Evolutionary conservation across 1,140 invertebrate species (phyloP).

Genomic region (Bombus waltoni): DNA sequence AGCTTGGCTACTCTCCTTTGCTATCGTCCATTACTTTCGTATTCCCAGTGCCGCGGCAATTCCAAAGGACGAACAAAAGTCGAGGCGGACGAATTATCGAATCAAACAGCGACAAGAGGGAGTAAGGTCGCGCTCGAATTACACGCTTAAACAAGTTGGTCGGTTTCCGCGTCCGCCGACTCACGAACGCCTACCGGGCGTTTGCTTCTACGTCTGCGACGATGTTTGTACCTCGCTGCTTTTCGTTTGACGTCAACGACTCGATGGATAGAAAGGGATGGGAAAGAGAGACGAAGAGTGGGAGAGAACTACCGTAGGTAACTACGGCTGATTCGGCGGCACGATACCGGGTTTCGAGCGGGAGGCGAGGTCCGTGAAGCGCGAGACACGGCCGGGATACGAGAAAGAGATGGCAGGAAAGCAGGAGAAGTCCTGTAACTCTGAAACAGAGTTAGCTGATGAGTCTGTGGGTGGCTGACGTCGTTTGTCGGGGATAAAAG

Average conservation of each 20-base stretch:
- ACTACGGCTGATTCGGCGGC: constrained; percentile 79
- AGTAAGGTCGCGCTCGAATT: constrained; percentile 42
- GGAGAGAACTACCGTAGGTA: constrained; percentile 72
- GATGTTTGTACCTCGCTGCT: constrained; percentile 76
- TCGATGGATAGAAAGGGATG: constrained; percentile 32
- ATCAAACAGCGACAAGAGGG: constrained; percentile 7
- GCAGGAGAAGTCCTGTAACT: constrained; percentile 74
- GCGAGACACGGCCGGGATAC: constrained; percentile 46
- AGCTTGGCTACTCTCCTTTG: no score
- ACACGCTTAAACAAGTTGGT: constrained; percentile 61
- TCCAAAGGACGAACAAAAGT: background rate
- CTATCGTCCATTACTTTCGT: no score
- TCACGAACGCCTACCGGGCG: constrained; percentile 17
- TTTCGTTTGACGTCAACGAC: constrained; percentile 77
- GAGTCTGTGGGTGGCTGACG: constrained; percentile 80
- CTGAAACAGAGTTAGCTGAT: constrained; percentile 81
- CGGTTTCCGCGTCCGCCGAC: constrained; percentile 43
- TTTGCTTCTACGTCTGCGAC: constrained; percentile 51
- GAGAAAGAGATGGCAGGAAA: constrained; percentile 38
- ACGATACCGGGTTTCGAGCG: constrained; percentile 63
- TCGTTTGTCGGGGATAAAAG: constrained; percentile 72
- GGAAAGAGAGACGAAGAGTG: background rate
- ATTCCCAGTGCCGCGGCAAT: background rate
- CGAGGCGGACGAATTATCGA: constrained; percentile 34
- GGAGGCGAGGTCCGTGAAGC: constrained; percentile 33